Percentiles rank a stretch among this genome's conserved stretches.
phyloP scores from a whole-genome alignment of 2,888 invertebrate genomes.

The Strigamia maritima region DNA sequence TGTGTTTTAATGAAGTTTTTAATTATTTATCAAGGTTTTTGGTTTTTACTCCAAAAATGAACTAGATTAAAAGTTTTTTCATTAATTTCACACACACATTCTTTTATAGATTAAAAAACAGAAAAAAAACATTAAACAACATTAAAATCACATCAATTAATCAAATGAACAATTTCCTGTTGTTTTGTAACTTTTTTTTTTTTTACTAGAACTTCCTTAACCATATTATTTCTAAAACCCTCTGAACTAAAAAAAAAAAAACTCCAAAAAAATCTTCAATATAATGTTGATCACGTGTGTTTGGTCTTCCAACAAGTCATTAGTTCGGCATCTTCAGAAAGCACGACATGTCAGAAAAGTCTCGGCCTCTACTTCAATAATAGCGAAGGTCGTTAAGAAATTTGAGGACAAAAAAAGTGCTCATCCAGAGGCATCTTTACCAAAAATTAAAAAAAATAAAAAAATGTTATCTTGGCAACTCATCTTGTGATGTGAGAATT shows the following conservation, averaged over 20 bases:
- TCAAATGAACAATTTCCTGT: too few relatives aligned
- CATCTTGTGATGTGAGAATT: neutral
- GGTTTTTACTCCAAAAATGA: too few relatives aligned
- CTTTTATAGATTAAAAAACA: too few relatives aligned
- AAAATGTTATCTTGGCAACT: neutral
- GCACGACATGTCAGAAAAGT: constrained; percentile 6
- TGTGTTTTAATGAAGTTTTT: too few relatives aligned
- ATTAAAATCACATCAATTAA: too few relatives aligned
- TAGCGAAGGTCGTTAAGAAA: constrained; percentile 15
- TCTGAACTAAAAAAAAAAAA: neutral
- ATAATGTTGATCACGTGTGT: neutral
- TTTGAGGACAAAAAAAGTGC: constrained; percentile 8
- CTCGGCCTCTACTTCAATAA: neutral
- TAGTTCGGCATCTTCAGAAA: constrained; percentile 15
- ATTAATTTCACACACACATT: too few relatives aligned
- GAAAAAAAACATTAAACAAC: too few relatives aligned
- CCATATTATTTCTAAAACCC: neutral
- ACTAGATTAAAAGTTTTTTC: too few relatives aligned
- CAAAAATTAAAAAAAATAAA: neutral
- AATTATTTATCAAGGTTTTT: too few relatives aligned
- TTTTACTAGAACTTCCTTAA: neutral
- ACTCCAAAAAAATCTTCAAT: neutral
- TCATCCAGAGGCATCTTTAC: neutral
- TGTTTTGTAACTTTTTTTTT: too few relatives aligned
- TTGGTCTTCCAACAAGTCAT: constrained; percentile 10